These are phyloP conservation scores for Chymomyza caudatula DNA, from an alignment of 2,888 invertebrate species.

Conservation along the genomic window DNA sequence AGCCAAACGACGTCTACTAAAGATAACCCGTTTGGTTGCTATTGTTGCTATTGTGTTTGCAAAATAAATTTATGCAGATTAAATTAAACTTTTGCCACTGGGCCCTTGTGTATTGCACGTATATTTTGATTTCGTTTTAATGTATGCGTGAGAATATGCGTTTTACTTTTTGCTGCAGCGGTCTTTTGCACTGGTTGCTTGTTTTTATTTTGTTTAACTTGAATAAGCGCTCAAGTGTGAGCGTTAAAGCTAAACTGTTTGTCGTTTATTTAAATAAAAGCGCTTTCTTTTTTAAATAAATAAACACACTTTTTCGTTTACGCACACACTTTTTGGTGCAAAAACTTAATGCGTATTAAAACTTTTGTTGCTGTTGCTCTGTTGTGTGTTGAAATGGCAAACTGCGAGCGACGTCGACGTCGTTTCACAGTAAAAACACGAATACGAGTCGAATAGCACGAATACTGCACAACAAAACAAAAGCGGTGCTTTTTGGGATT, in stretches of 20 bases:
- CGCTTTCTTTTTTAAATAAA: constrained; percentile 32
- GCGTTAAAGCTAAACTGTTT: neutral
- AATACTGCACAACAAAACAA: neutral
- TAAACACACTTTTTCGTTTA: constrained; percentile 11
- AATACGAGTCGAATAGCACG: neutral
- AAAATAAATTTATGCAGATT: constrained; percentile 49
- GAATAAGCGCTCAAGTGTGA: neutral
- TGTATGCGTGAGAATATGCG: constrained; percentile 68
- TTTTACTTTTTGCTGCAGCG: constrained; percentile 59
- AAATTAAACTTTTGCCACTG: constrained; percentile 50
- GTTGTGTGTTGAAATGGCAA: neutral
- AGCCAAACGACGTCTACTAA: constrained; percentile 49
- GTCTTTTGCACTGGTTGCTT: constrained; percentile 42
- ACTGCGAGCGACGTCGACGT: neutral
- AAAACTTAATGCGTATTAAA: constrained; percentile 64
- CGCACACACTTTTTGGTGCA: constrained; percentile 19
- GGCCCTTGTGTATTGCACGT: constrained; percentile 57
- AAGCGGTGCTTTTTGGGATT: neutral
- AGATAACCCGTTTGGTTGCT: constrained; percentile 54
- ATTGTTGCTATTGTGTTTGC: constrained; percentile 39
- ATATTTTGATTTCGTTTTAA: constrained; percentile 25
- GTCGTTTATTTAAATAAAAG: constrained; percentile 24
- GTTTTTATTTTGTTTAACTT: constrained; percentile 8
- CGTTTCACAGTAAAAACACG: constrained; percentile 27
- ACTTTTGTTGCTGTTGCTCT: constrained; percentile 36